phyloP scores from a whole-genome alignment of 2,113 vertebrate genomes.

The Myiopsitta monachus region DNA sequence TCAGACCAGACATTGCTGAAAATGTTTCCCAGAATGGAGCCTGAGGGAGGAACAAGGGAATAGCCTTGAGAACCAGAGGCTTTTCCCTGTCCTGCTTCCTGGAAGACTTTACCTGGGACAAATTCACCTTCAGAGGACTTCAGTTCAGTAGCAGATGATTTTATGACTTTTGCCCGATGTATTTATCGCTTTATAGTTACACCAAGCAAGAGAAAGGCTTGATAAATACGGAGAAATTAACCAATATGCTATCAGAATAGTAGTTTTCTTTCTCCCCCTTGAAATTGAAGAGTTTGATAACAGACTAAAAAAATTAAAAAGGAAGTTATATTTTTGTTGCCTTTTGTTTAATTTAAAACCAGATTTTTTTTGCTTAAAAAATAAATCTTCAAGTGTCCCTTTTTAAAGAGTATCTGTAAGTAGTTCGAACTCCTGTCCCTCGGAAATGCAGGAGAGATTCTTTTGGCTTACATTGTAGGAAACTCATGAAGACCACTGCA shows the following conservation, averaged over 20 bases:
- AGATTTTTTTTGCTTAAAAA: not conserved
- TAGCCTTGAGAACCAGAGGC: not conserved
- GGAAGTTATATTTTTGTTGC: not conserved
- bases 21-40: not conserved
- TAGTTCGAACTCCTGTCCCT: not conserved
- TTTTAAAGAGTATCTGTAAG: not conserved
- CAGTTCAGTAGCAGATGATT: not conserved
- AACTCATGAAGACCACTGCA: not conserved
- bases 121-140: not conserved
- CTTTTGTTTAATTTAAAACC: not conserved
- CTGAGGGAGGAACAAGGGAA: not conserved
- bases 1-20: not conserved
- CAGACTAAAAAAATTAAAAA: not conserved
- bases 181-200: not conserved
- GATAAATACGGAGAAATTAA: not conserved
- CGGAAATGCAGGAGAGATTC: not conserved
- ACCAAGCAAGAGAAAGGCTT: not conserved
- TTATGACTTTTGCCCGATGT: not conserved
- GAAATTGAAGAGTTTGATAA: not conserved
- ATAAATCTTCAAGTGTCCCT: not conserved
- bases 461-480: not conserved
- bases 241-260: not conserved
- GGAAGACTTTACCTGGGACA: not conserved
- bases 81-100: not conserved
- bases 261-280: rapidly evolving